These are phyloP conservation scores for Tenualosa ilisha DNA, from an alignment of 2,797 vertebrate species.

Conservation along the genomic window DNA sequence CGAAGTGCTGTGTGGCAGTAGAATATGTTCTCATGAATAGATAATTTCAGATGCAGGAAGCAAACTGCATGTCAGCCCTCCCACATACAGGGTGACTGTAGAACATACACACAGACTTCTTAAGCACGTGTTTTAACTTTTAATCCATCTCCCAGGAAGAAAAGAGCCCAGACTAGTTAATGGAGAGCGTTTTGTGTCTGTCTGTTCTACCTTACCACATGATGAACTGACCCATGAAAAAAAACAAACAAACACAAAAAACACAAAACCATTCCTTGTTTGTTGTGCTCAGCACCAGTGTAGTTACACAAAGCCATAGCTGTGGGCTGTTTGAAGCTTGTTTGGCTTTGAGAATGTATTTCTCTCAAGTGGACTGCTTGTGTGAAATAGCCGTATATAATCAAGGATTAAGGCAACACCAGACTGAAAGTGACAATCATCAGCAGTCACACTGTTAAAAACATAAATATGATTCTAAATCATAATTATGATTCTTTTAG, in stretches of 20 bases:
- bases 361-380: neutral
- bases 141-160: neutral
- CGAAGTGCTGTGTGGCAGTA: conserved; percentile 70
- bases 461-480: neutral
- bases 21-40: conserved; percentile 72
- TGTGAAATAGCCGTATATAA: neutral
- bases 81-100: conserved; percentile 10
- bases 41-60: conserved; percentile 66
- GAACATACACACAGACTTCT: neutral
- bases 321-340: neutral
- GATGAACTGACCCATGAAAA: neutral
- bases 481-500: neutral
- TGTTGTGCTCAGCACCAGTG: neutral
- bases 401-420: neutral
- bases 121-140: neutral
- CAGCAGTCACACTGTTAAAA: neutral
- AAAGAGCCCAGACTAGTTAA: neutral
- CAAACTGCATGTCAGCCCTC: conserved; percentile 57
- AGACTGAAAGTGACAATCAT: neutral
- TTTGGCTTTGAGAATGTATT: neutral
- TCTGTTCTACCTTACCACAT: neutral
- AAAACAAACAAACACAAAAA: neutral
- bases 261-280: neutral
- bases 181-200: neutral
- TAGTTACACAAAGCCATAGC: neutral